Evolutionary conservation across 2,888 invertebrate genomes (phyloP).

Genomic region (Timandra comae): DNA sequence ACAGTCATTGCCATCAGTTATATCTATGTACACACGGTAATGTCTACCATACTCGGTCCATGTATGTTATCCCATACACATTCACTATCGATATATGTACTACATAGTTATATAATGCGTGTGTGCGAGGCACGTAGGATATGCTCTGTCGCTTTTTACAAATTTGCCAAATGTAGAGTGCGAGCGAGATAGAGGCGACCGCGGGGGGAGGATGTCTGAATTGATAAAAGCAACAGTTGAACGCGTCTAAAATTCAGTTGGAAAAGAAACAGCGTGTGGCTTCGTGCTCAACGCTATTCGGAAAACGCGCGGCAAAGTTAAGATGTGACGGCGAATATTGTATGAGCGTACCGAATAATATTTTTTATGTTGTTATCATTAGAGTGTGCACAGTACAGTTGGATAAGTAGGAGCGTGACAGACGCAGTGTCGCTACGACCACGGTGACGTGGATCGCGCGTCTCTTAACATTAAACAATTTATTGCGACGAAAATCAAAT

Average conservation of each 20-base stretch:
- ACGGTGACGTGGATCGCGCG: conserved; percentile 65
- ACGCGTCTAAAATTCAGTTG: conserved; percentile 68
- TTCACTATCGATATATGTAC: conserved; percentile 26
- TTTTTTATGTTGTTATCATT: conserved; percentile 35
- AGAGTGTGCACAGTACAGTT: conserved; percentile 38
- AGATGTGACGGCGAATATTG: conserved; percentile 64
- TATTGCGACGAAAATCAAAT: conserved; percentile 61
- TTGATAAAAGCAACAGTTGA: conserved; percentile 74
- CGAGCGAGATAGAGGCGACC: conserved; percentile 43
- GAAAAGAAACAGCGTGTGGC: conserved; percentile 49
- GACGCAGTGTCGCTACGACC: conserved; percentile 38
- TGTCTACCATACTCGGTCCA: conserved; percentile 32
- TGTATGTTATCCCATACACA: conserved; percentile 29
- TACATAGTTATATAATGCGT: conserved; percentile 34
- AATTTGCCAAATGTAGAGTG: conserved; percentile 28
- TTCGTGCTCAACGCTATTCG: conserved; percentile 38
- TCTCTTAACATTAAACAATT: conserved; percentile 59
- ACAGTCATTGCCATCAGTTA: conserved; percentile 17
- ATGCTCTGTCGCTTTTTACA: conserved; percentile 47
- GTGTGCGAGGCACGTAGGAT: conserved; percentile 28
- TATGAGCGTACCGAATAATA: conserved; percentile 52
- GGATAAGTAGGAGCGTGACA: conserved; percentile 29
- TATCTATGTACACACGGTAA: conserved; percentile 24
- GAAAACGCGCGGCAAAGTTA: conserved; percentile 50
- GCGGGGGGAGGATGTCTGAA: conserved; percentile 61